Evolutionary conservation across 2,888 invertebrate genomes (phyloP), one percentile per base, ranked within the genome.

Genomic region (Euspilapteryx auroguttella): DNA sequence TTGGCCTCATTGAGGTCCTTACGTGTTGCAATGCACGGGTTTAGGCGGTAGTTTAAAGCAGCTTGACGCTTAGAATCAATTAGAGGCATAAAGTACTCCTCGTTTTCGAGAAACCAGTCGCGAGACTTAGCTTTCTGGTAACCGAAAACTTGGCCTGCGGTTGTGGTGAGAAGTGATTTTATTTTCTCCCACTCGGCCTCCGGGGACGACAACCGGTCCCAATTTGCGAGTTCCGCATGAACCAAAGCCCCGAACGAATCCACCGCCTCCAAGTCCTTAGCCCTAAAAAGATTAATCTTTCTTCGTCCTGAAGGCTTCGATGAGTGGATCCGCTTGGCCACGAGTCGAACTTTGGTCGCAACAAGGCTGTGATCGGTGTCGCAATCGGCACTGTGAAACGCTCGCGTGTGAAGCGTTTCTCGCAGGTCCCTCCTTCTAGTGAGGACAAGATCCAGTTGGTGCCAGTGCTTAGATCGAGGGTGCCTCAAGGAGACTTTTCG

Each of bases 401-500:
- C n/a, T 4, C 25, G 25, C 7, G 25, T n/a, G 25, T 7, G 21
- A 8, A n/a, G 35, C 1, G 26, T 28, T 2, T 32, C 31, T 2
- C 29, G 26, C 11, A 36, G 28, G 15, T 36, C 28, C 9, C 17
- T 24, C 12, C 23, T 35, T 14, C 34, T 32, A 13, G 38, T 30
- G 13, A 41, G 9, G 7, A 33, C 30, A 12, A 37, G 21, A 21
- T 37, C 36, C 1, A 38, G 7, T 9, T 38, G 37, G 13, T 40
- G 36, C 38, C 38, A 38, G 11, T 38, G 36, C 3, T 32, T 31
- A 4, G 37, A 36, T 2, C 36, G 33, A 0, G 38, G 38, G 12
- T 37, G 37, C 23, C 25, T 34, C 37, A 36, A 41, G 0, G 36
- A 39, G 1, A 38, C 38, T 35, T 37, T 38, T 4, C 24, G 37